Conservation (phyloP, 1,140 invertebrate genomes). For the Ips nitidus region DNA sequence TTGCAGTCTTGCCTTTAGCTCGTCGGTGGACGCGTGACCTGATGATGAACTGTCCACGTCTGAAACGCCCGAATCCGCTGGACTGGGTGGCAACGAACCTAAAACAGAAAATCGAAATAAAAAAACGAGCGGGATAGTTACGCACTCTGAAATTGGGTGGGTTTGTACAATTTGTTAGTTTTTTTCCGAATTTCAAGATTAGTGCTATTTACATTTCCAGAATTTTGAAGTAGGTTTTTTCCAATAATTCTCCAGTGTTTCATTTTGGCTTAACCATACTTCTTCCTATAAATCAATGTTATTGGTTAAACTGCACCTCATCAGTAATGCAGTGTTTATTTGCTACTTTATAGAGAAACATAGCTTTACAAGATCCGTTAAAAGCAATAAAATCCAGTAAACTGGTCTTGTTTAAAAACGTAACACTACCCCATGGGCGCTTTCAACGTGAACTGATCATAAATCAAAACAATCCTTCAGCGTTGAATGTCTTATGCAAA, state of each 20-base stretch:
- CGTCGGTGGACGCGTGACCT: constrained; percentile 81
- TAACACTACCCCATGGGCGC: constrained; percentile 5
- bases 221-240: no score
- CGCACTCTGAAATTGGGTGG: background rate
- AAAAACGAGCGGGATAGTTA: constrained; percentile 13
- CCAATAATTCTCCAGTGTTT: no score
- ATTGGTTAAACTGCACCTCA: no score
- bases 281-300: no score
- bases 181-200: background rate
- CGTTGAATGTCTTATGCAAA: constrained; percentile 38
- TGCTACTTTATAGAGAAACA: no score
- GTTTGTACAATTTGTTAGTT: no score
- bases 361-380: no score
- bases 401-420: background rate
- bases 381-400: no score
- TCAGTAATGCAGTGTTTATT: no score
- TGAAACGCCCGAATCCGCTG: constrained; percentile 94
- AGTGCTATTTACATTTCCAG: background rate
- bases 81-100: constrained; percentile 94
- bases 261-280: no score
- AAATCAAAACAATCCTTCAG: constrained; percentile 37
- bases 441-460: constrained; percentile 17
- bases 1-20: constrained; percentile 76
- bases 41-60: constrained; percentile 94
- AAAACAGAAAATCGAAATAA: constrained; percentile 38